Conservation (phyloP, 2,888 invertebrate genomes). For the Philhelius pedissequus region DNA sequence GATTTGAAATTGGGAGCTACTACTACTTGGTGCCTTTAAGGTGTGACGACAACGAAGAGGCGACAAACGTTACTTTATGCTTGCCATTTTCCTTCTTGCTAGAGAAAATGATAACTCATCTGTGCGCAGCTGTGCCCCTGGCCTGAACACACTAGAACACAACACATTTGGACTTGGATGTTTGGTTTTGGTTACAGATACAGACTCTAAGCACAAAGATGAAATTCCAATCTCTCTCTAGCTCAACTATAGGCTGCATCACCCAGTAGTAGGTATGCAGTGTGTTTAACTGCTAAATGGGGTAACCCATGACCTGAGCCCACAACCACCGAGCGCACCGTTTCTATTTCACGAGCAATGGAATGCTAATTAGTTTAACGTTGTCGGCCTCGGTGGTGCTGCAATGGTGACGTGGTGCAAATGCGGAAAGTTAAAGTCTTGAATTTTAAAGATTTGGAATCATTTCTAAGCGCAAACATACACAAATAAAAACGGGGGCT, state of each 20-base stretch:
- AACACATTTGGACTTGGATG: neutral
- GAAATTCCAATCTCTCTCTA: slow-evolving; percentile 40
- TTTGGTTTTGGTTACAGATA: neutral
- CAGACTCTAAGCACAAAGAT: slow-evolving; percentile 12
- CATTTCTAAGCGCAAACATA: neutral
- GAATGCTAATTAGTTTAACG: slow-evolving; percentile 67
- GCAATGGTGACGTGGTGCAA: neutral
- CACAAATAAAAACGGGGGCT: neutral
- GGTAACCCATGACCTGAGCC: slow-evolving; percentile 64
- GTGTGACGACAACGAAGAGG: slow-evolving; percentile 62
- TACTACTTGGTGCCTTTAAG: slow-evolving; percentile 32
- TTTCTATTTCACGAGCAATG: slow-evolving; percentile 50
- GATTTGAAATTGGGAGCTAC: neutral
- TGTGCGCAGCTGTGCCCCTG: slow-evolving; percentile 42
- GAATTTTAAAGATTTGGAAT: slow-evolving; percentile 19
- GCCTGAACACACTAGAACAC: neutral
- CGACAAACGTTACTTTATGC: slow-evolving; percentile 56
- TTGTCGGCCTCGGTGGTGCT: slow-evolving; percentile 33
- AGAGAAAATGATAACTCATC: slow-evolving; percentile 45
- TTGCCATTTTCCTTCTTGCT: slow-evolving; percentile 36
- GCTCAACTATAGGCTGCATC: slow-evolving; percentile 2
- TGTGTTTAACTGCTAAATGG: slow-evolving; percentile 64
- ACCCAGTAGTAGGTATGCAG: slow-evolving; percentile 34
- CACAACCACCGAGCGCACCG: slow-evolving; percentile 23
- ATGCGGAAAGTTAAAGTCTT: slow-evolving; percentile 31